Percentiles rank a stretch among this genome's conserved stretches.
Evolutionary conservation across 2,113 vertebrate genomes (phyloP).

Genomic region (Nerophis lumbriciformis): DNA sequence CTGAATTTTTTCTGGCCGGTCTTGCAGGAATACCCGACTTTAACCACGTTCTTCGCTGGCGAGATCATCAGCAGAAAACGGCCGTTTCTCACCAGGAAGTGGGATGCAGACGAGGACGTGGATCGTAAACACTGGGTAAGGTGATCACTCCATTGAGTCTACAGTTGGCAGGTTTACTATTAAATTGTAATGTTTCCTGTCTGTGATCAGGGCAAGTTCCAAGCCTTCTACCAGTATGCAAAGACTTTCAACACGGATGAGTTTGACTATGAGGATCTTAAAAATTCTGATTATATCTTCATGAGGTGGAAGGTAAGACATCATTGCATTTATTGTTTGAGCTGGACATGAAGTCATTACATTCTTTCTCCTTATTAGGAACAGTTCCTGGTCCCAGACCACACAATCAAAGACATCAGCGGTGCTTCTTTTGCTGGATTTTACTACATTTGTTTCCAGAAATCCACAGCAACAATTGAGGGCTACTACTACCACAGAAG

Average conservation of each 20-base stretch:
- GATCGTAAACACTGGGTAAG: constrained; percentile 97
- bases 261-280: constrained; percentile 95
- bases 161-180: neutral
- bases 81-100: constrained; percentile 94
- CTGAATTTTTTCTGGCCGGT: neutral
- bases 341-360: neutral
- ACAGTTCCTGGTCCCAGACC: constrained; percentile 96
- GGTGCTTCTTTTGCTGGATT: constrained; percentile 98
- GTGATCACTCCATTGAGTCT: neutral
- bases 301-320: constrained; percentile 97
- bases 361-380: constrained; percentile 70
- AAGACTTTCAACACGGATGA: constrained; percentile 98
- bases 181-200: constrained; percentile 10
- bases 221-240: constrained; percentile 98
- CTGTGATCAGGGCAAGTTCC: constrained; percentile 88
- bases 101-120: constrained; percentile 97
- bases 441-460: constrained; percentile 99
- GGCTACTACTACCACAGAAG: constrained; percentile 99
- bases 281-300: constrained; percentile 96
- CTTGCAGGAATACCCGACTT: constrained; percentile 90
- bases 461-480: constrained; percentile 97
- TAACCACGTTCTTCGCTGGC: constrained; percentile 97
- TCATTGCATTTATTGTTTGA: neutral
- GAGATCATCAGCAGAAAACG: constrained; percentile 98
- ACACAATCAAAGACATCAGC: constrained; percentile 99